Conservation (phyloP, 2,113 vertebrate genomes). For the Ranitomeya variabilis region DNA sequence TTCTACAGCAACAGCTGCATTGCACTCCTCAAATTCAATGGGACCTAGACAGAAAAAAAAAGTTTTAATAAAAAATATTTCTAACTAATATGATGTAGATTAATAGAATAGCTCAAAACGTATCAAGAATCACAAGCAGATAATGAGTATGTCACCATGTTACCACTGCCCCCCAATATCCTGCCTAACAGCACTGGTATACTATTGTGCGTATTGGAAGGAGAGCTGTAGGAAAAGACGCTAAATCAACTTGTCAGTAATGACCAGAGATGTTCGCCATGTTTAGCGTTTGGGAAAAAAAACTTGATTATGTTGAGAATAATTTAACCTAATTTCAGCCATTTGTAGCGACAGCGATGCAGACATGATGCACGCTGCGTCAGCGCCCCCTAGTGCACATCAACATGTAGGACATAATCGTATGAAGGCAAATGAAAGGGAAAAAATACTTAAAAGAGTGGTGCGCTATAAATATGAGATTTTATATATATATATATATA, state of each 20-base stretch:
- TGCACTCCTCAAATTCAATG: conserved; percentile 98
- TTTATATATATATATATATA: no score
- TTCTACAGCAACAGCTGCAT: conserved; percentile 86
- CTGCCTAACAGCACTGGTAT: neutral
- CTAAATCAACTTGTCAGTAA: no score
- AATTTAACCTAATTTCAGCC: neutral
- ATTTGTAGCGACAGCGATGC: neutral
- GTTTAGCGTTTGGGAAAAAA: no score
- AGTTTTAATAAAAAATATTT: neutral
- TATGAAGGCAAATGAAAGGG: neutral
- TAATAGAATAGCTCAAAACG: neutral
- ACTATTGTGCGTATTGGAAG: neutral
- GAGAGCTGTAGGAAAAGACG: no score
- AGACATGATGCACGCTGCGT: neutral
- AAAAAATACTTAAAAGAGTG: neutral
- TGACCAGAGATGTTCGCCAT: no score
- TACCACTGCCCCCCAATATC: neutral
- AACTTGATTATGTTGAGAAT: no score
- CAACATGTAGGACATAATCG: neutral
- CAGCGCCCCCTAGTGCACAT: conserved; percentile 11
- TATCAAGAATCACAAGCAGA: neutral
- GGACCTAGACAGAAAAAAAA: conserved; percentile 71
- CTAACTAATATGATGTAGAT: neutral
- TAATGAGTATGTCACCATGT: neutral
- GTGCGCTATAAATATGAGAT: no score